phyloP scores from a whole-genome alignment of 1,140 invertebrate genomes.

The Physella acuta region DNA sequence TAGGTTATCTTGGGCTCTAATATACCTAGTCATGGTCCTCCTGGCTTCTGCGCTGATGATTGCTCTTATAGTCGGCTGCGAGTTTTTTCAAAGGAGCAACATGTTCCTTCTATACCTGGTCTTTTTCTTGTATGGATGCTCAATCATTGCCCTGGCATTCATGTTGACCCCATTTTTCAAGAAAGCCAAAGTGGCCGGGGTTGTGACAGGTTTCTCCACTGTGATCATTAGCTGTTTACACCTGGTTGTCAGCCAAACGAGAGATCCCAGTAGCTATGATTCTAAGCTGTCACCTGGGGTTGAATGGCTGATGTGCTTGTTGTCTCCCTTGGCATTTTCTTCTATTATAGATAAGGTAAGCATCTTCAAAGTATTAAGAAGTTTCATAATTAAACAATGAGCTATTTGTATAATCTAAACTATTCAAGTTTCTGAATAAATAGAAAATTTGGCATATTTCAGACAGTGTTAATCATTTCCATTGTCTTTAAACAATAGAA shows the following conservation, averaged over 20 bases:
- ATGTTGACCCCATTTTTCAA: conserved; percentile 85
- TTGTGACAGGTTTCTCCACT: conserved; percentile 75
- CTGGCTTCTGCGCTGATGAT: conserved; percentile 64
- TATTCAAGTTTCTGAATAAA: too few relatives aligned
- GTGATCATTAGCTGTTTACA: conserved; percentile 77
- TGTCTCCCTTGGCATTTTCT: conserved; percentile 80
- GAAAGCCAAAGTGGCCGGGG: conserved; percentile 76
- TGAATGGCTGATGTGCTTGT: conserved; percentile 75
- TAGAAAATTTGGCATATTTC: too few relatives aligned
- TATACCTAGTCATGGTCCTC: conserved; percentile 70
- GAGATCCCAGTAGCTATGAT: conserved; percentile 31
- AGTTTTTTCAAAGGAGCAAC: conserved; percentile 78
- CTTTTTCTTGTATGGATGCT: conserved; percentile 77
- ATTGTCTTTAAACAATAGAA: too few relatives aligned
- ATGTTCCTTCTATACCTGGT: conserved; percentile 77
- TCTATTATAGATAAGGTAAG: conserved; percentile 80
- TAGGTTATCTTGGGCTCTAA: conserved; percentile 82
- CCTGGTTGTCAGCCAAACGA: conserved; percentile 57
- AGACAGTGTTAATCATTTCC: too few relatives aligned
- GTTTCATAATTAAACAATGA: too few relatives aligned
- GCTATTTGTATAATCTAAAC: too few relatives aligned
- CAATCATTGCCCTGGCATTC: conserved; percentile 80
- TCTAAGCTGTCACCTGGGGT: conserved; percentile 57
- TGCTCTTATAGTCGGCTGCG: conserved; percentile 71
- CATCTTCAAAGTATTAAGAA: too few relatives aligned